Percentiles rank a stretch among this genome's conserved stretches.
These are phyloP conservation scores for Cranoglanis bouderius DNA, from an alignment of 2,113 vertebrate genomes.

Conservation along the genomic window DNA sequence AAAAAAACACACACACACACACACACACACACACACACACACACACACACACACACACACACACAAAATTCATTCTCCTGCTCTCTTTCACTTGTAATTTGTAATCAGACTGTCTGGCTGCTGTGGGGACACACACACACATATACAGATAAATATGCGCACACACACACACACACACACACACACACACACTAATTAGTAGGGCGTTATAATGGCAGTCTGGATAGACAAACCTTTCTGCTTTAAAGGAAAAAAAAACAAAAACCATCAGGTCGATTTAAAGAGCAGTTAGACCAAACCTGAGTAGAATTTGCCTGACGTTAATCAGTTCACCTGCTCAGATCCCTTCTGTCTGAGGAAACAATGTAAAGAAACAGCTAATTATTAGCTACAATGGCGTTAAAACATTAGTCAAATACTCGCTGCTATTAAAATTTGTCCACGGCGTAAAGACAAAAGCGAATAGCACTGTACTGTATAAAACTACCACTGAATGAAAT, in stretches of 20 bases:
- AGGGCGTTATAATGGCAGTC: not conserved
- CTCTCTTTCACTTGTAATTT: constrained; percentile 19
- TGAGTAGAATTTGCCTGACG: not conserved
- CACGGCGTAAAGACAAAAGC: not conserved
- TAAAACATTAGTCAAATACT: not conserved
- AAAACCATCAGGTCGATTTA: not conserved
- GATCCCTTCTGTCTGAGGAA: not conserved
- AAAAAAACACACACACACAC: too few relatives aligned
- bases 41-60: constrained; percentile 11
- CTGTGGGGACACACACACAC: too few relatives aligned
- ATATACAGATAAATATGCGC: too few relatives aligned
- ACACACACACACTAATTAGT: constrained; percentile 10
- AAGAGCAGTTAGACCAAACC: not conserved
- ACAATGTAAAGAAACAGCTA: not conserved
- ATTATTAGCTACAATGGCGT: not conserved
- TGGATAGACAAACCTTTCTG: not conserved
- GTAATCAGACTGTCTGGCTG: constrained; percentile 20
- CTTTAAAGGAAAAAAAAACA: not conserved
- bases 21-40: constrained; percentile 33
- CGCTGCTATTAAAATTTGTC: not conserved
- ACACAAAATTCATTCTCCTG: not conserved
- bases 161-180: not conserved
- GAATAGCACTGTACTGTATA: not conserved
- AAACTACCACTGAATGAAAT: not conserved
- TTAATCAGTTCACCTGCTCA: not conserved